Evolutionary conservation across 2,113 vertebrate genomes (phyloP).

Genomic region (Sapayoa aenigma): DNA sequence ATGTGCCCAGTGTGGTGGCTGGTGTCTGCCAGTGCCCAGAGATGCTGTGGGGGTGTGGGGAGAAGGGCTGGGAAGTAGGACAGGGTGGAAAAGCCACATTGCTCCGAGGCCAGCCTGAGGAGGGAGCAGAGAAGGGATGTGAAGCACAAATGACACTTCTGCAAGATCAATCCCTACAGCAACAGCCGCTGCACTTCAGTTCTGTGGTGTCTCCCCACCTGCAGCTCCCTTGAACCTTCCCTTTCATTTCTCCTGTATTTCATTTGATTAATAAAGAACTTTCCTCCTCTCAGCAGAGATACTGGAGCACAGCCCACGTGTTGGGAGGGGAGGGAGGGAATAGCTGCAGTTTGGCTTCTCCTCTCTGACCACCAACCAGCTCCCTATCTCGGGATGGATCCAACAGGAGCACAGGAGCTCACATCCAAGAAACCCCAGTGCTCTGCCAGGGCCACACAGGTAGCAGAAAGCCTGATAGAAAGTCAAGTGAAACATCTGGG

Average conservation of each 20-base stretch:
- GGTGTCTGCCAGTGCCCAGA: neutral
- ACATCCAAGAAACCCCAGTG: neutral
- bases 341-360: slow-evolving; percentile 40
- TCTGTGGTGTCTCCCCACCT: neutral
- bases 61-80: neutral
- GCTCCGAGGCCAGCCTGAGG: neutral
- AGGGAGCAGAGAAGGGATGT: neutral
- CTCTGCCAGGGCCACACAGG: slow-evolving; percentile 61
- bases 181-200: neutral
- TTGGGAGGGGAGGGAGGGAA: neutral
- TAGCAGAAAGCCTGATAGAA: slow-evolving; percentile 5
- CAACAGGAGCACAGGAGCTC: neutral
- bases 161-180: neutral
- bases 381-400: slow-evolving; percentile 10
- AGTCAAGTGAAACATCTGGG: slow-evolving; percentile 41
- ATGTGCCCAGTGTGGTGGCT: rapidly evolving
- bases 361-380: slow-evolving; percentile 24
- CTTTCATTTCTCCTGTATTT: neutral
- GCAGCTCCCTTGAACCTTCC: neutral
- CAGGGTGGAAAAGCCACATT: neutral
- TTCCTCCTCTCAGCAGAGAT: neutral
- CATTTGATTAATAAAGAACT: neutral
- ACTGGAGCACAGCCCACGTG: slow-evolving; percentile 5
- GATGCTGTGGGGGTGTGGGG: neutral
- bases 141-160: neutral